phyloP scores from a whole-genome alignment of 1,140 invertebrate species.

The Diachasma alloeum region DNA sequence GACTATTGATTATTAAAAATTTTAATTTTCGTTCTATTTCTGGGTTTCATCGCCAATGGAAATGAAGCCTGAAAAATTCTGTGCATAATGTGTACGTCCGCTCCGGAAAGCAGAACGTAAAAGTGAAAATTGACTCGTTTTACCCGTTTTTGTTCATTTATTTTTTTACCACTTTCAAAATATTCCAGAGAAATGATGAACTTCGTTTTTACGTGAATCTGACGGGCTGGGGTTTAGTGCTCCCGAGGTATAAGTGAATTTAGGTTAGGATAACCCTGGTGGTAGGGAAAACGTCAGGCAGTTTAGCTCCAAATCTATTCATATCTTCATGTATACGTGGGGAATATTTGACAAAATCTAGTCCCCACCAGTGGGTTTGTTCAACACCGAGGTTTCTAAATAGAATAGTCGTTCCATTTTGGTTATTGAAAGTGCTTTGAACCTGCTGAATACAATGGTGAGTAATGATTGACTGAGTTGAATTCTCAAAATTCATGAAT shows the following conservation, averaged over 20 bases:
- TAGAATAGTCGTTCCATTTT: constrained; percentile 19
- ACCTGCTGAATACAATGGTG: background rate
- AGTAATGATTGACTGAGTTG: background rate
- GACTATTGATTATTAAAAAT: no score
- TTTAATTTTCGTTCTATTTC: no score
- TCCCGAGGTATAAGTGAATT: background rate
- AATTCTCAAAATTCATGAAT: background rate
- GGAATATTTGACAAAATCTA: constrained; percentile 10
- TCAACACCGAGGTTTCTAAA: constrained; percentile 17
- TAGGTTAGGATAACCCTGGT: constrained; percentile 8
- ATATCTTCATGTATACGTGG: constrained; percentile 7
- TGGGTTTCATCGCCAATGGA: no score
- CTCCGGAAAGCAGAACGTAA: no score
- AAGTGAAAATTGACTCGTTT: no score
- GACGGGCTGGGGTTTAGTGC: background rate
- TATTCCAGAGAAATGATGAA: background rate
- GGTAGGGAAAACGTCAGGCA: background rate
- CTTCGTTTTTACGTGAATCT: background rate
- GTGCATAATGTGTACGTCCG: no score
- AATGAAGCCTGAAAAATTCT: no score
- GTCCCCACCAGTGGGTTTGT: background rate
- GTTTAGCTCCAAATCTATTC: constrained; percentile 23
- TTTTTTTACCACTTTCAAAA: background rate
- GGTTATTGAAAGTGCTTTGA: background rate
- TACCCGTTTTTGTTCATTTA: no score